These are phyloP conservation scores for Nemotelus pantherinus DNA, from an alignment of 2,888 invertebrate genomes.

Conservation along the genomic window DNA sequence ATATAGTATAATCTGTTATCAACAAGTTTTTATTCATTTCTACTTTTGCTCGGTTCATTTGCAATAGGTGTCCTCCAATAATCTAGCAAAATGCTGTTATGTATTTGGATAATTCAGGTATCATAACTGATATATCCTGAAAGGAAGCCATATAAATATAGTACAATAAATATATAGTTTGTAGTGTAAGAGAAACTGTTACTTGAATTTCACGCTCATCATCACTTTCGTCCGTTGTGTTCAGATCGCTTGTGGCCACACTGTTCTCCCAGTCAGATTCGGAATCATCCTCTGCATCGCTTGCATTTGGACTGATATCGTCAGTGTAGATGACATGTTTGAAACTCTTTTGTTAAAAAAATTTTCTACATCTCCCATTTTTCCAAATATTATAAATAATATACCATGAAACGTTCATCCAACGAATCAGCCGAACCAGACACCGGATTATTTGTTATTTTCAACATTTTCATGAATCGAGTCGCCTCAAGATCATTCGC, in stretches of 20 bases:
- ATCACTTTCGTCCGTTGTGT: slow-evolving; percentile 70
- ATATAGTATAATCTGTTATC: neutral
- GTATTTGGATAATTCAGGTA: slow-evolving; percentile 70
- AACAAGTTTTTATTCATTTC: neutral
- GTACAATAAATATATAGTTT: neutral
- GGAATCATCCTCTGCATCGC: slow-evolving; percentile 62
- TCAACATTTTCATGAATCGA: slow-evolving; percentile 67
- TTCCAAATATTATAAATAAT: slow-evolving; percentile 13
- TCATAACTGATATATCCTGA: slow-evolving; percentile 69
- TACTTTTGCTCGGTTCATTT: no score
- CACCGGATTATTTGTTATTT: slow-evolving; percentile 68
- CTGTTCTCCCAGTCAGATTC: slow-evolving; percentile 72
- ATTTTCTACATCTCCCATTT: neutral
- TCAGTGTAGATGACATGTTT: slow-evolving; percentile 43
- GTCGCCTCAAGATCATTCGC: slow-evolving; percentile 57
- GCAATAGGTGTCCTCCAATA: no score
- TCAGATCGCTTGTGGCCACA: slow-evolving; percentile 70
- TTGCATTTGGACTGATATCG: slow-evolving; percentile 51
- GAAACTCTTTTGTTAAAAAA: slow-evolving; percentile 42
- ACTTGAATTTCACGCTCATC: slow-evolving; percentile 70
- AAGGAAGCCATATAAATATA: slow-evolving; percentile 56
- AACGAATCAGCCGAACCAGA: neutral
- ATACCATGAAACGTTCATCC: slow-evolving; percentile 9
- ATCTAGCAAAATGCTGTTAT: slow-evolving; percentile 67
- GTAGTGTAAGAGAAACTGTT: slow-evolving; percentile 35